Evolutionary conservation across 64 coral and sea anemone genomes (phyloP).

Genomic region (Cladopsammia gracilis): DNA sequence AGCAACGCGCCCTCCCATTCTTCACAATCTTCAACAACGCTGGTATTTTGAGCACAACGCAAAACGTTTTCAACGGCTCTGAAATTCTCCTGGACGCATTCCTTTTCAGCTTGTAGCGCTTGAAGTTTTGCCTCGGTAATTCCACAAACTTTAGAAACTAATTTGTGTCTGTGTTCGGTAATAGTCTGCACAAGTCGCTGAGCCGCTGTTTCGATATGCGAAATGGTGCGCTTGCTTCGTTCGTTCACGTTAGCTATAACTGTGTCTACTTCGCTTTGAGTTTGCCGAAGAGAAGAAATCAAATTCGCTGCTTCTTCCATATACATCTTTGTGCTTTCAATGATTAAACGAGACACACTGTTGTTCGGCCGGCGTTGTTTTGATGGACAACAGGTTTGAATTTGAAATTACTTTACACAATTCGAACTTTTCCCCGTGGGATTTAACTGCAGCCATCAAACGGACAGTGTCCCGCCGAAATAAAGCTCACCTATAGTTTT

Average conservation of each 20-base stretch:
- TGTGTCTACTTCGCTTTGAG: neutral
- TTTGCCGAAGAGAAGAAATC: neutral
- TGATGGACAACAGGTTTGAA: neutral
- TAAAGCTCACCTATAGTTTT: too few relatives aligned
- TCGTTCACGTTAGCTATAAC: constrained; percentile 7
- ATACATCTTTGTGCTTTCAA: neutral
- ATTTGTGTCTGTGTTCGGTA: neutral
- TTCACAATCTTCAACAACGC: neutral
- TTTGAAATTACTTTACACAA: neutral
- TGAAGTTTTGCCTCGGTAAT: constrained; percentile 6
- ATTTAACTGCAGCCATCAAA: too few relatives aligned
- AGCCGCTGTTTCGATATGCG: neutral
- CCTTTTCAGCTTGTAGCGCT: neutral
- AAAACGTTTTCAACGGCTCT: neutral
- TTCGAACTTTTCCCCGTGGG: neutral
- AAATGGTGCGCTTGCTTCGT: neutral
- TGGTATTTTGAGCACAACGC: neutral
- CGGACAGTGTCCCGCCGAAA: too few relatives aligned
- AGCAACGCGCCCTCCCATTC: neutral
- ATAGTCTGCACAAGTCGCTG: neutral
- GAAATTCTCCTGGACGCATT: constrained; percentile 1
- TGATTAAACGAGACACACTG: neutral
- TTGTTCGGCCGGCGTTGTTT: neutral
- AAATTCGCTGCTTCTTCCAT: constrained; percentile 28
- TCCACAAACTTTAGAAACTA: constrained; percentile 12